Conservation (phyloP, 2,113 vertebrate genomes). For the Epinephelus moara region DNA sequence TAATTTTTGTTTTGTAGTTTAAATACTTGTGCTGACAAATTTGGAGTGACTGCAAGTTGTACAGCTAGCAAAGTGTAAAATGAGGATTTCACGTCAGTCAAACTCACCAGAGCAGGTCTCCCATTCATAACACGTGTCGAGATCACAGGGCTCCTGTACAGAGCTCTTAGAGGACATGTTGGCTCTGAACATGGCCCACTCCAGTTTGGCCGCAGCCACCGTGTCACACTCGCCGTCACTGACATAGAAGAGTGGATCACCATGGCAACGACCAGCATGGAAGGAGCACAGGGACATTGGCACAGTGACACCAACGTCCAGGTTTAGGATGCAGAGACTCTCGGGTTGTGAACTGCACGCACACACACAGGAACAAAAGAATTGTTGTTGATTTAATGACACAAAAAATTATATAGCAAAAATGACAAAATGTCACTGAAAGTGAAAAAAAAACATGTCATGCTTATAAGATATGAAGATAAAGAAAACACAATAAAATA, state of each 20-base stretch:
- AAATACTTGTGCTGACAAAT: not conserved
- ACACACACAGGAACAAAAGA: not conserved
- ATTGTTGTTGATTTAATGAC: not conserved
- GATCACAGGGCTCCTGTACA: slow-evolving; percentile 85
- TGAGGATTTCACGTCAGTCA: not conserved
- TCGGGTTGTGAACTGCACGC: slow-evolving; percentile 81
- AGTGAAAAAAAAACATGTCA: not conserved
- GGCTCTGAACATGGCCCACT: slow-evolving; percentile 89
- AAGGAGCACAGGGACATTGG: slow-evolving; percentile 88
- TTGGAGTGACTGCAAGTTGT: not conserved
- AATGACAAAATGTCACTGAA: not conserved
- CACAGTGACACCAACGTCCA: slow-evolving; percentile 61
- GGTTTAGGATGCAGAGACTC: slow-evolving; percentile 87
- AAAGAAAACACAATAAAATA: not conserved
- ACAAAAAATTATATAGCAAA: not conserved
- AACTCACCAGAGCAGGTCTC: slow-evolving; percentile 90
- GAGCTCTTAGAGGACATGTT: slow-evolving; percentile 85
- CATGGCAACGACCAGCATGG: slow-evolving; percentile 87
- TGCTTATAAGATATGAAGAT: not conserved
- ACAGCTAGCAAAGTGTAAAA: not conserved
- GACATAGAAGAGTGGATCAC: slow-evolving; percentile 86
- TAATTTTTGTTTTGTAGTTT: not conserved
- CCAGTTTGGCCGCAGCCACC: slow-evolving; percentile 57
- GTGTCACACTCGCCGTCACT: slow-evolving; percentile 82
- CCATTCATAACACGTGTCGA: slow-evolving; percentile 93